Evolutionary conservation across 2,113 vertebrate species (phyloP).

Genomic region (Oryzias melastigma): DNA sequence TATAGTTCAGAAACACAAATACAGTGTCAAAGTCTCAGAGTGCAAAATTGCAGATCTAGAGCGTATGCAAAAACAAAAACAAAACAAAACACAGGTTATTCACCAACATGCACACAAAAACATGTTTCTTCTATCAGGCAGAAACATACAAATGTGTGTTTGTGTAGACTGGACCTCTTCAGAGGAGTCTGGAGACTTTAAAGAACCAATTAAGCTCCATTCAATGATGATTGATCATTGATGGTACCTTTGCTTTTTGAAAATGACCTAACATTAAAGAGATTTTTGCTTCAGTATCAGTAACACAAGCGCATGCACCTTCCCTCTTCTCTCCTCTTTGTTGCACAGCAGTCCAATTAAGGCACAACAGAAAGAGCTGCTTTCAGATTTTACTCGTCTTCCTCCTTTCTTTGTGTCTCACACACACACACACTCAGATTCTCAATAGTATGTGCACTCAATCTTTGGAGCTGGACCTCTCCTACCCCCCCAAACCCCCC

Average conservation of each 20-base stretch:
- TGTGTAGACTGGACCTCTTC: neutral
- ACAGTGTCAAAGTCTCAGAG: constrained; percentile 15
- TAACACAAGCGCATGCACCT: constrained; percentile 12
- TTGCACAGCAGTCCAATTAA: constrained; percentile 48
- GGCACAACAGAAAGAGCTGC: constrained; percentile 14
- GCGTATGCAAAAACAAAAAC: neutral
- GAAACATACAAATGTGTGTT: constrained; percentile 18
- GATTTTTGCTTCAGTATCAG: neutral
- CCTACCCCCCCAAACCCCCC: neutral
- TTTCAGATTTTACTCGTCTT: constrained; percentile 21
- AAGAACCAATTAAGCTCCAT: no score
- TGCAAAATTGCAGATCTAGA: constrained; percentile 6
- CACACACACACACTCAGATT: constrained; percentile 20
- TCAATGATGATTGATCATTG: no score
- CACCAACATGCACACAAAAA: constrained; percentile 45
- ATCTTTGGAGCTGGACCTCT: constrained; percentile 22
- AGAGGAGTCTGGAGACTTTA: no score
- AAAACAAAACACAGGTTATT: constrained; percentile 10
- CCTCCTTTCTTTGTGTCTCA: neutral
- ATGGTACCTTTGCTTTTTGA: neutral
- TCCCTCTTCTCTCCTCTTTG: constrained; percentile 4
- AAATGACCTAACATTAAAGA: neutral
- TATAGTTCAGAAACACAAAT: constrained; percentile 59
- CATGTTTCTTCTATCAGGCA: constrained; percentile 6
- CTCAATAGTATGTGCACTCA: constrained; percentile 20